A percentile compares a stretch with the other conserved stretches of the same genome.
Conservation (phyloP, 2,797 vertebrate genomes). For the Pseudochirops cupreus region DNA sequence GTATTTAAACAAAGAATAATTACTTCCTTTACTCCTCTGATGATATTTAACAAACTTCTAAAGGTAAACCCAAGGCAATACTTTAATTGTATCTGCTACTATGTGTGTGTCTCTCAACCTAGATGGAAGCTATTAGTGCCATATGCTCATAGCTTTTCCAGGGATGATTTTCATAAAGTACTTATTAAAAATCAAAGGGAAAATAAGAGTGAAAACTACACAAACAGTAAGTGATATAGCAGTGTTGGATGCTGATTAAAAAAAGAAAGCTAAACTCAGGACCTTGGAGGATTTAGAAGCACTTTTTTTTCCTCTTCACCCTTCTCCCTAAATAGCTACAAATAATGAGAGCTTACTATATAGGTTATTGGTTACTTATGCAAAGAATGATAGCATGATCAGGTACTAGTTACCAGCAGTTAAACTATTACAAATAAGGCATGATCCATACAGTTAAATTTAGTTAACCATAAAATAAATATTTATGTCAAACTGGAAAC, state of each 20-base stretch:
- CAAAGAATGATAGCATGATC: slow-evolving; percentile 83
- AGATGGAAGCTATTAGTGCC: slow-evolving; percentile 35
- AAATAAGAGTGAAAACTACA: slow-evolving; percentile 71
- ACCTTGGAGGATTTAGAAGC: slow-evolving; percentile 77
- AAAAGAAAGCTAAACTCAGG: slow-evolving; percentile 79
- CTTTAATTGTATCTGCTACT: slow-evolving; percentile 66
- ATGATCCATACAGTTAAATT: slow-evolving; percentile 82
- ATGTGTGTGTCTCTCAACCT: slow-evolving; percentile 61
- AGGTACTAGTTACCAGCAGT: slow-evolving; percentile 89
- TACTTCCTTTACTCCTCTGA: slow-evolving; percentile 72
- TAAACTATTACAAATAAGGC: slow-evolving; percentile 79
- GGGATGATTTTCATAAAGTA: slow-evolving; percentile 48
- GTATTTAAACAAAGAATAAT: slow-evolving; percentile 54
- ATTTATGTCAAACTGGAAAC: slow-evolving; percentile 89
- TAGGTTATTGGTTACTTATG: slow-evolving; percentile 78
- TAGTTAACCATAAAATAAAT: slow-evolving; percentile 88
- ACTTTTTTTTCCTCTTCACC: slow-evolving; percentile 73
- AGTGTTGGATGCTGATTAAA: slow-evolving; percentile 77
- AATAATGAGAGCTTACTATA: slow-evolving; percentile 74
- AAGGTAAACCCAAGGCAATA: slow-evolving; percentile 78
- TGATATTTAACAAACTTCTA: slow-evolving; percentile 63
- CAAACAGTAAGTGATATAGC: slow-evolving; percentile 80
- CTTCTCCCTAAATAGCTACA: slow-evolving; percentile 70
- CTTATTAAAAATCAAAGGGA: slow-evolving; percentile 62
- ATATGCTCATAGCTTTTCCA: slow-evolving; percentile 57